Conservation (phyloP, 2,888 invertebrate species). For the Cryptosula pallasiana region DNA sequence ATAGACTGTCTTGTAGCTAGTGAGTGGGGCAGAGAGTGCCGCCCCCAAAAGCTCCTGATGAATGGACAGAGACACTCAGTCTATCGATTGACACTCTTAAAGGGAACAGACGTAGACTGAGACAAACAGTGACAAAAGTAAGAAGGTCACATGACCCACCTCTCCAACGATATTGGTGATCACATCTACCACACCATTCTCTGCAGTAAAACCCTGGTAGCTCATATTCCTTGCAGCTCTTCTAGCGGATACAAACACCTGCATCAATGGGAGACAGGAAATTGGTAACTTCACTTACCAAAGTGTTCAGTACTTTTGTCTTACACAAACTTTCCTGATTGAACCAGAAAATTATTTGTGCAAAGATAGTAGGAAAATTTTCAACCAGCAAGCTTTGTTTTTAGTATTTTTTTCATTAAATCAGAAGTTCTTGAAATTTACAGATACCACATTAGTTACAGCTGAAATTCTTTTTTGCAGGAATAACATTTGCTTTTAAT, state of each 20-base stretch:
- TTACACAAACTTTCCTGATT: no score
- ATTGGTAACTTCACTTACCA: no score
- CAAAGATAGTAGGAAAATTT: no score
- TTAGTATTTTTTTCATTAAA: no score
- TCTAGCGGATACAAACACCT: conserved; percentile 79
- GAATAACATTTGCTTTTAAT: no score
- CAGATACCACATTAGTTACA: no score
- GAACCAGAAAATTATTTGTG: no score
- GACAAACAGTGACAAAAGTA: no score
- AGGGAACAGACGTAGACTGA: background rate
- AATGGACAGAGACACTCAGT: background rate
- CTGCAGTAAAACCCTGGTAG: conserved; percentile 81
- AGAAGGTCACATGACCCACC: conserved; percentile 39
- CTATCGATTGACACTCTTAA: background rate
- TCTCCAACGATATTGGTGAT: conserved; percentile 57
- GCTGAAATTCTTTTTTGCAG: no score
- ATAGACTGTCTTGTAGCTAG: conserved; percentile 76
- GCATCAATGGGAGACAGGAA: conserved; percentile 47
- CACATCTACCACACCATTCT: conserved; percentile 72
- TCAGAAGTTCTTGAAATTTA: no score
- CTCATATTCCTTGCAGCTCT: conserved; percentile 92
- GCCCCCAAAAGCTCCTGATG: conserved; percentile 71
- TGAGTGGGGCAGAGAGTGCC: conserved; percentile 76
- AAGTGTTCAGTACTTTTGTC: no score
- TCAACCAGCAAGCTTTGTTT: no score